Percentiles rank a stretch among this genome's conserved stretches.
These are phyloP conservation scores for Cheirogaleus medius DNA, from an alignment of 2,113 vertebrate species.

Conservation along the genomic window DNA sequence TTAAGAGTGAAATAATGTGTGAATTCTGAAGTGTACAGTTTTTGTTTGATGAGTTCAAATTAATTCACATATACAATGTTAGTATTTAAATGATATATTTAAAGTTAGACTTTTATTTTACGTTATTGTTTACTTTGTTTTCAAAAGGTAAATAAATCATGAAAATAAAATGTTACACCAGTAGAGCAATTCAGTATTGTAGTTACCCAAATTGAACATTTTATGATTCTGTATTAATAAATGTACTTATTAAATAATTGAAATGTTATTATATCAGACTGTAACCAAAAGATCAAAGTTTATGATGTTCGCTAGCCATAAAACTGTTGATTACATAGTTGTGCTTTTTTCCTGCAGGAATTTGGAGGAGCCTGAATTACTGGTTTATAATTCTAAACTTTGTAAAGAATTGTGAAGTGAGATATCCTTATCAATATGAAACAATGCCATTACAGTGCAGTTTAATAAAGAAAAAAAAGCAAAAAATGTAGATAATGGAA, in stretches of 20 bases:
- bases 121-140: not conserved
- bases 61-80: not conserved
- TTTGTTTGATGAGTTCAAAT: not conserved
- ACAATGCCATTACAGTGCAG: not conserved
- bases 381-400: not conserved
- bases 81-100: not conserved
- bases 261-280: not conserved
- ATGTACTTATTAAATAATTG: not conserved
- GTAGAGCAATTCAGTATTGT: not conserved
- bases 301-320: not conserved
- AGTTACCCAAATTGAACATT: not conserved
- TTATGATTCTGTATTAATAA: not conserved
- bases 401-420: not conserved
- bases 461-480: not conserved
- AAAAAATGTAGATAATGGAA: not conserved
- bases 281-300: not conserved
- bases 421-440: not conserved
- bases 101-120: not conserved
- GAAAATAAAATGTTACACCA: not conserved
- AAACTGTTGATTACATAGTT: not conserved
- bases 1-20: not conserved
- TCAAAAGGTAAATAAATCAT: not conserved
- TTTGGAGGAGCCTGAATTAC: not conserved
- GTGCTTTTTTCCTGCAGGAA: not conserved
- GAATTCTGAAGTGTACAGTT: not conserved